Conservation (phyloP, 2,113 vertebrate genomes). For the Scomber scombrus region DNA sequence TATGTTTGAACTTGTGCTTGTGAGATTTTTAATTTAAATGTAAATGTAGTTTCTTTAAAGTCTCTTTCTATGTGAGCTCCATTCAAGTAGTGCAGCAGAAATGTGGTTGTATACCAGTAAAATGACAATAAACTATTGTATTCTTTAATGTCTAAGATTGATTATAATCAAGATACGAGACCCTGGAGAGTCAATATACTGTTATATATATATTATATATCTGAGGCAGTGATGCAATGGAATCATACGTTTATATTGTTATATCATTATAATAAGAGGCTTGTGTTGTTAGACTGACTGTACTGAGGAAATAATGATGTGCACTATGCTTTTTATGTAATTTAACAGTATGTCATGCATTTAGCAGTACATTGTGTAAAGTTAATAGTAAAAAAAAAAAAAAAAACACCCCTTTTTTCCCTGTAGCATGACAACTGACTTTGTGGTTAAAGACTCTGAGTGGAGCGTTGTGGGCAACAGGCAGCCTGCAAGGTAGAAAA, state of each 20-base stretch:
- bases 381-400: constrained; percentile 3
- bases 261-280: neutral
- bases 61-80: too few relatives aligned
- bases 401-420: neutral
- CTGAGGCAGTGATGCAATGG: neutral
- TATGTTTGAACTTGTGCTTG: too few relatives aligned
- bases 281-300: neutral
- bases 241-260: neutral
- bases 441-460: constrained; percentile 27
- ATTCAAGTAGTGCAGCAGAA: too few relatives aligned
- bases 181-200: too few relatives aligned
- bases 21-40: too few relatives aligned
- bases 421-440: constrained; percentile 10
- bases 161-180: too few relatives aligned
- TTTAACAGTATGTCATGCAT: neutral
- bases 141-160: too few relatives aligned
- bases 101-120: too few relatives aligned
- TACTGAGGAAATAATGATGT: neutral
- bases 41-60: too few relatives aligned
- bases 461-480: constrained; percentile 65
- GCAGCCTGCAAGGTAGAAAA: constrained; percentile 71
- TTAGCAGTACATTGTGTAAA: constrained; percentile 4
- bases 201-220: too few relatives aligned
- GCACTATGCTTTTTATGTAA: neutral
- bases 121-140: too few relatives aligned